Evolutionary conservation across 2,888 invertebrate genomes (phyloP), one percentile per base, ranked within the genome.

Genomic region (Resseliella maxima): DNA sequence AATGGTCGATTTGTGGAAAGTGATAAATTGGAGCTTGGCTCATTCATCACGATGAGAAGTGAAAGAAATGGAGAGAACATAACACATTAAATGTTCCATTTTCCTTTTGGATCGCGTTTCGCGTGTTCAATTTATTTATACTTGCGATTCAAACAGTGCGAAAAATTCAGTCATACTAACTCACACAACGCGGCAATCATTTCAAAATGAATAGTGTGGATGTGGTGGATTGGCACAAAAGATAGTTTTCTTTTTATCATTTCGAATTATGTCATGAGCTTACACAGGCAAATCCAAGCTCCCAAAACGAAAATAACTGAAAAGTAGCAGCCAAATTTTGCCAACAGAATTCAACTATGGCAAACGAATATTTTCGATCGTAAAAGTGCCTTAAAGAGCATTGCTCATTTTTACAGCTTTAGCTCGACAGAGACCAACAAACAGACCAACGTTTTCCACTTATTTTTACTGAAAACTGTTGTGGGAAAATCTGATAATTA

Each of bases 221-320:
- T n/a, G 3, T 31, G 12, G 27, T 31, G 31, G n/a, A 24, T 59
- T 59, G 59, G 59, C 59, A 59, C 72, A 72, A 27, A 31, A 35
- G 31, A 72, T 72, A 72, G 72, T 72, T 72, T 31, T 72, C 35
- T 59, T 59, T 59, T 59, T 59, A 59, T 59, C 27, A 24, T 50
- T 12, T 50, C 50, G 21, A 50, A 50, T 59, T 6, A 59, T 59
- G 59, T n/a, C 59, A 59, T n/a, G 24, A 59, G 59, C 59, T 59
- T n/a, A 59, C n/a, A n/a, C 59, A 59, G 59, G 59, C 59, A 59
- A 59, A 59, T 59, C 2, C 24, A 3, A 24, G 3, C 5, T 24
- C 21, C 8, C 18, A 6, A 24, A 5, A 24, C 27, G 59, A 50
- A 50, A 50, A 50, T 59, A 12, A 24, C 5, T 24, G 59, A 27